Conservation (phyloP, 1,140 invertebrate species). For the Limonius californicus region DNA sequence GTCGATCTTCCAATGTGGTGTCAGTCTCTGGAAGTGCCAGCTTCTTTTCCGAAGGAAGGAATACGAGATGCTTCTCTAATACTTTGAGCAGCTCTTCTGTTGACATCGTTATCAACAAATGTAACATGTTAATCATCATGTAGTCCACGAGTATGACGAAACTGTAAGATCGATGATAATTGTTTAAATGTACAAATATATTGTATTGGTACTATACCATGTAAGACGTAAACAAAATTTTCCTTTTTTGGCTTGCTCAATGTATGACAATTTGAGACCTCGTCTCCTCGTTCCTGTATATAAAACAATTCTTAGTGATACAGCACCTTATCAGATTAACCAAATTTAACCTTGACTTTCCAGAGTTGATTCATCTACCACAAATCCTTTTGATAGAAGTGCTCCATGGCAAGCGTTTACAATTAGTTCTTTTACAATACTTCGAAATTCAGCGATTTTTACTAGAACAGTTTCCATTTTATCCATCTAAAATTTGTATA, state of each 20-base stretch:
- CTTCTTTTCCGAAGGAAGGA: slow-evolving; percentile 50
- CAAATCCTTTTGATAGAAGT: slow-evolving; percentile 67
- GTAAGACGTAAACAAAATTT: slow-evolving; percentile 67
- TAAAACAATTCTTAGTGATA: too few species aligned
- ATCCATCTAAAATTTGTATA: slow-evolving; percentile 52
- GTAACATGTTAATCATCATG: slow-evolving; percentile 65
- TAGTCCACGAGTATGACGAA: slow-evolving; percentile 74
- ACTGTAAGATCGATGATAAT: slow-evolving; percentile 54
- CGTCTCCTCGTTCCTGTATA: too few species aligned
- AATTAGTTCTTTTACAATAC: slow-evolving; percentile 59
- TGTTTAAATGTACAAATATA: too few species aligned
- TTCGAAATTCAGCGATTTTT: slow-evolving; percentile 58
- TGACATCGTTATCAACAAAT: slow-evolving; percentile 62
- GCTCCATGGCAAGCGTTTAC: slow-evolving; percentile 67
- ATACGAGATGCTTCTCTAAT: slow-evolving; percentile 57
- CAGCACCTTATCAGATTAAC: too few species aligned
- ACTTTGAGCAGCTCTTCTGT: slow-evolving; percentile 57
- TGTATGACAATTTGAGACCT: slow-evolving; percentile 67
- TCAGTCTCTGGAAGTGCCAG: slow-evolving; percentile 21
- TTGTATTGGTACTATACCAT: slow-evolving; percentile 49
- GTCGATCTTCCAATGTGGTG: slow-evolving; percentile 25
- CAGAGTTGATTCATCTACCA: slow-evolving; percentile 36
- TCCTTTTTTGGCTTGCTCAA: slow-evolving; percentile 75
- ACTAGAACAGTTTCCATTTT: slow-evolving; percentile 52
- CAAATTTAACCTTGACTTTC: not conserved